Evolutionary conservation across 2,888 invertebrate species (phyloP), one percentile per base, ranked within the genome.

Genomic region (Drosophila anomalata): DNA sequence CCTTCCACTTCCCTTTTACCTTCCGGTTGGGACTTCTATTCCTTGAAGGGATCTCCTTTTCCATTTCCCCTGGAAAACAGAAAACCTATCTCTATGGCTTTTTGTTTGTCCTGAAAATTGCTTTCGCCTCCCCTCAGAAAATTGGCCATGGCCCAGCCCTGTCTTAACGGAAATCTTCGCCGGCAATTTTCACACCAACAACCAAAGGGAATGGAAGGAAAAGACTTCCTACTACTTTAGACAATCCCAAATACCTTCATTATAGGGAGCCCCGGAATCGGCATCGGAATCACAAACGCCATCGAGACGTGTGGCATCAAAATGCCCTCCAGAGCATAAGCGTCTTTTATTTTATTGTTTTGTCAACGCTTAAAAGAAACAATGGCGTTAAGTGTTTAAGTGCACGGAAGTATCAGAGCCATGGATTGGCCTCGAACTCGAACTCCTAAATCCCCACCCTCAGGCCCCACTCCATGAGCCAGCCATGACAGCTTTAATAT

Each of bases 381-480:
- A 87, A 87, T 79, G 78, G 83, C 81, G 85, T 82, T 85, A 84
- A 86, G 84, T 81, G 86, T 85, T 85, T 86, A 85, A 85, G 86
- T 85, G 85, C 80, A 81, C 82, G 80, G 82, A 84, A 84, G 84
- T 82, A 82, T 80, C 84, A 75, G 65, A 79, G 80, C 77, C 77
- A 76, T 83, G 72, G 84, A 83, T 83, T 83, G 81, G 80, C 81
- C 60, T 75, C 75, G 62, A 48, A 51, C 33, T 46, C 52, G 44
- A 17, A 53, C 53, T 65, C 53, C 53, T 9, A 4, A 0, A 12
- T 5, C 26, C 20, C n/a, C 7, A n/a, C 11, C 36, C 24, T 14
- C 4, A 22, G 22, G 17, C 41, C 17, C 22, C 14, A 42, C 42
- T 29, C 12, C 8, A 26, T 17, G 39, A 17, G 17, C 17, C 17